Conservation (phyloP, 2,113 vertebrate genomes). For the Callipepla californica region DNA sequence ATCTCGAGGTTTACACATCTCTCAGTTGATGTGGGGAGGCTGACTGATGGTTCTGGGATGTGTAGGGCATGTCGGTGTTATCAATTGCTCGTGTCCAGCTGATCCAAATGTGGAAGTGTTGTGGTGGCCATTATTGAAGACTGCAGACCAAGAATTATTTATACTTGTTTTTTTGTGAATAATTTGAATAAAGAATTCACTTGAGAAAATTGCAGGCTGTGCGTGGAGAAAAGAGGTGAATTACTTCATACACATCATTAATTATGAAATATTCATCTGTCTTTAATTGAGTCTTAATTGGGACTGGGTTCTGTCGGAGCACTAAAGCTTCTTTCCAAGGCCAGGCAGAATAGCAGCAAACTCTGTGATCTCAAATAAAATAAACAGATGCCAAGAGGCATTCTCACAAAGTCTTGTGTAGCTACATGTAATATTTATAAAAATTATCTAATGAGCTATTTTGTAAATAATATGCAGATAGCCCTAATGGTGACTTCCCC, state of each 20-base stretch:
- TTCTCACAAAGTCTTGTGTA: slow-evolving; percentile 2
- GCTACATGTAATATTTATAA: slow-evolving; percentile 51
- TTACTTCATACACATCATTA: slow-evolving; percentile 56
- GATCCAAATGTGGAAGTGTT: slow-evolving; percentile 16
- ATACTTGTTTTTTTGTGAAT: slow-evolving; percentile 38
- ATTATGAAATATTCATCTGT: slow-evolving; percentile 69
- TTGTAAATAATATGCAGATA: slow-evolving; percentile 37
- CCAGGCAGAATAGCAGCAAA: slow-evolving; percentile 9
- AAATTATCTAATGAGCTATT: slow-evolving; percentile 19
- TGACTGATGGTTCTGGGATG: neutral
- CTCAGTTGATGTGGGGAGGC: neutral
- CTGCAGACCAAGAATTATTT: slow-evolving; percentile 17
- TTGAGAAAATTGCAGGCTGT: slow-evolving; percentile 62
- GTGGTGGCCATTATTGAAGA: neutral
- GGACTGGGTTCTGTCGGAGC: slow-evolving; percentile 16
- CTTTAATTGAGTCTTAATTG: slow-evolving; percentile 67
- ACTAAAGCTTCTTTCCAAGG: slow-evolving; percentile 32
- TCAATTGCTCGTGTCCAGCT: neutral
- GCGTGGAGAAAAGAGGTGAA: slow-evolving; percentile 48
- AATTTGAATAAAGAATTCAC: slow-evolving; percentile 58
- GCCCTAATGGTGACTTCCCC: neutral
- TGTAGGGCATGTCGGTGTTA: neutral
- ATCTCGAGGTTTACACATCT: slow-evolving; percentile 38
- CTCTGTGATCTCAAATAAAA: slow-evolving; percentile 52
- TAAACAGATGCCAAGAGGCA: slow-evolving; percentile 44